phyloP scores from a whole-genome alignment of 2,113 vertebrate genomes.

The Nesogale talazaci region DNA sequence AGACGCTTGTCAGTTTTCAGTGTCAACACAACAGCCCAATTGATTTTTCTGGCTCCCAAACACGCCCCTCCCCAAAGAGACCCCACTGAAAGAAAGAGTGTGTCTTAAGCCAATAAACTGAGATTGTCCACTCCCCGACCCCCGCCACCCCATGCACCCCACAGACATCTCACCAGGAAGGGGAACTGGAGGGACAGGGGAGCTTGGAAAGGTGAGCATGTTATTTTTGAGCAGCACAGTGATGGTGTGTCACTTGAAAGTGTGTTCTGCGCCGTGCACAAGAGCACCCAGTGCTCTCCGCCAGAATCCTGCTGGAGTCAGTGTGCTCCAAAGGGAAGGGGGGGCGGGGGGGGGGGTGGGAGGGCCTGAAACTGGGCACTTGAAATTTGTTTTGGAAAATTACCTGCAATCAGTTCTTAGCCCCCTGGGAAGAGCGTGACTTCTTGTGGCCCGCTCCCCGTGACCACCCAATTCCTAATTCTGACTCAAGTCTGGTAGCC shows the following conservation, averaged over 20 bases:
- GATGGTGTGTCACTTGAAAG: background rate
- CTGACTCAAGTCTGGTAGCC: background rate
- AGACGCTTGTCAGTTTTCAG: background rate
- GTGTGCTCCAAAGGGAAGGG: background rate
- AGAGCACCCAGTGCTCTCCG: background rate
- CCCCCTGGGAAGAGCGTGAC: background rate
- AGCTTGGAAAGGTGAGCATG: background rate
- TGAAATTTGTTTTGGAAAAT: conserved; percentile 12
- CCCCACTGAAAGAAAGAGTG: background rate
- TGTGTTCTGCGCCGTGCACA: background rate
- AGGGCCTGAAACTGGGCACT: background rate
- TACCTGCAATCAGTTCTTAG: background rate
- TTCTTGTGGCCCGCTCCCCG: background rate
- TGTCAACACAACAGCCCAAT: background rate
- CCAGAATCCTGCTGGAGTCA: background rate
- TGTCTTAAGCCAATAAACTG: background rate
- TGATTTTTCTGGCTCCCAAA: background rate
- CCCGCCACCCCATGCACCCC: background rate
- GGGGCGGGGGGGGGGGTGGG: too few relatives aligned
- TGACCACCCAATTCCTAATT: background rate
- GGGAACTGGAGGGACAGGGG: background rate
- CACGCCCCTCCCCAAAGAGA: background rate
- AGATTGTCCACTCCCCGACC: background rate
- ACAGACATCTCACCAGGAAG: background rate
- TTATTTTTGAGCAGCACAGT: background rate